Evolutionary conservation across 2,797 vertebrate species (phyloP).

Genomic region (Acestrorhynchus altus): DNA sequence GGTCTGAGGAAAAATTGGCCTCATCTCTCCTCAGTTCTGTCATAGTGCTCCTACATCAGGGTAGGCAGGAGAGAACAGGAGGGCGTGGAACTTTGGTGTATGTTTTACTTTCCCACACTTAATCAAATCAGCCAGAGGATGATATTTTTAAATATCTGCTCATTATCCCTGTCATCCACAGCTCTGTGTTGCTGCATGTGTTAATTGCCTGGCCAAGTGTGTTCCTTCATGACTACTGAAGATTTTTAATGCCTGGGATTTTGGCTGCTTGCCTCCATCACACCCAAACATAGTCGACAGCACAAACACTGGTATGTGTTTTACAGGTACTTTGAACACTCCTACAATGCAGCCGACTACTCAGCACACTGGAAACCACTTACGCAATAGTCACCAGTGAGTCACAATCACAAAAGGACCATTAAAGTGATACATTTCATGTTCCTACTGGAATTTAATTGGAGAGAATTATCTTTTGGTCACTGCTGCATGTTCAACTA

Average conservation of each 20-base stretch:
- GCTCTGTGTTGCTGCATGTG: conserved; percentile 21
- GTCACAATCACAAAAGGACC: conserved; percentile 5
- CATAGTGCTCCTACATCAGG: conserved; percentile 71
- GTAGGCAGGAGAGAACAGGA: conserved; percentile 70
- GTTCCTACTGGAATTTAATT: neutral
- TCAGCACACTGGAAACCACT: neutral
- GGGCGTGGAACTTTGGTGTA: neutral
- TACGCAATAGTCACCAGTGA: neutral
- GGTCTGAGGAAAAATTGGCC: neutral
- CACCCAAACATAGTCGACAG: neutral
- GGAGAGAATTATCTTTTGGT: neutral
- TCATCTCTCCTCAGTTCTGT: neutral
- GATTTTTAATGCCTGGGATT: conserved; percentile 20
- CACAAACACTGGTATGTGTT: conserved; percentile 1
- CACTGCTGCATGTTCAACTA: neutral
- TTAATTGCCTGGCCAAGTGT: conserved; percentile 32
- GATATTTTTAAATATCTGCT: conserved; percentile 7
- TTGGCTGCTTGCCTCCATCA: conserved; percentile 14
- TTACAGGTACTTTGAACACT: neutral
- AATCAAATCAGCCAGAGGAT: conserved; percentile 7
- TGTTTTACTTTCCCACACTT: conserved; percentile 1
- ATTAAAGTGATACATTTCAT: neutral
- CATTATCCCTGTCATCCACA: conserved; percentile 16
- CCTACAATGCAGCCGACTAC: neutral
- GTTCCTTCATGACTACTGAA: conserved; percentile 27